Evolutionary conservation across 2,797 vertebrate species (phyloP), one percentile per base, ranked within the genome.

Genomic region (Aviceda leuphotes): DNA sequence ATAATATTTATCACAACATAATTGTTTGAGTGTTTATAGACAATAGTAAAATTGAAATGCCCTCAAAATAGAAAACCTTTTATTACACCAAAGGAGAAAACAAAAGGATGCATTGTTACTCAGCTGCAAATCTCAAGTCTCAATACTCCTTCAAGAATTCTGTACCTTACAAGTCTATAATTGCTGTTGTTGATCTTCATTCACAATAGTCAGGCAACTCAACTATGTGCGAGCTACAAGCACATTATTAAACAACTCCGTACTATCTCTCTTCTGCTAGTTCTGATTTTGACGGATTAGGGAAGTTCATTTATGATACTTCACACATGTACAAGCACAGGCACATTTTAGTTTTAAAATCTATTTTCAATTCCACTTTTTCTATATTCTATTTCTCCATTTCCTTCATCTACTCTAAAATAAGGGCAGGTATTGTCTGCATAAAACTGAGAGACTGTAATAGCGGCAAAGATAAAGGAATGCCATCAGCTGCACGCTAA

Each of bases 151-250:
- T 62, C 26, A 33, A 49, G 49, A 50, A 5, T 73, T 62, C 14
- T 12, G n/a, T 13, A 85, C 33, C 41, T 61, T 47, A 16, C 30
- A 90, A 24, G 26, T 58, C 72, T 20, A 0, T 43, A 81, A 83
- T 18, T 80, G 39, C 55, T 73, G 30, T 1, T 89, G 44, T 44
- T 90, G 35, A 76, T 41, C 10, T 39, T 80, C 62, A 58, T 12
- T 65, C 71, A 54, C 47, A 62, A 67, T 4, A 73, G 47, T 33
- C 62, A 84, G 35, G 26, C 71, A 89, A 73, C 15, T 2, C 19
- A 67, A 41, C 12, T n/a, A 63, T 0, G 0, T 6, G 8, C 0
- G 1, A 78, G 46, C 82, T 68, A 80, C 24, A 41, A 6, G 16
- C 20, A 84, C 10, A 22, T 77, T 43, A 73, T n/a, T 58, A 68